These are phyloP conservation scores for Aurelia sp. DNA, from an alignment of 30 jellyfish, hydroid and myxozoan genomes.

Conservation along the genomic window DNA sequence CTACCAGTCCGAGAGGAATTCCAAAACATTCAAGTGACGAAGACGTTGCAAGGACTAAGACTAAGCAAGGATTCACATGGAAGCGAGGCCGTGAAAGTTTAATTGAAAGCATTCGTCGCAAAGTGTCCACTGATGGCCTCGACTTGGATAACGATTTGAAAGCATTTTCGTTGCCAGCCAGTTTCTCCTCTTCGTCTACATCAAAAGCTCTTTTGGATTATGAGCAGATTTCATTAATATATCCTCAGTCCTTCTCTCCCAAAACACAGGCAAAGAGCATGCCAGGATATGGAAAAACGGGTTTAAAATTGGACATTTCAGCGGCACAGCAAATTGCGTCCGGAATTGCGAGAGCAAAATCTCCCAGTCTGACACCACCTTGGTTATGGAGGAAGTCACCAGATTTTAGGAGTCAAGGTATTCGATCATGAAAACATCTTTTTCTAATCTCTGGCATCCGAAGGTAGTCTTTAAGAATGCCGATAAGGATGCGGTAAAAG, in stretches of 20 bases:
- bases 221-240: slow-evolving; percentile 38
- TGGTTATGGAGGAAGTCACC: too few species aligned
- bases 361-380: too few species aligned
- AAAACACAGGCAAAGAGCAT: not conserved
- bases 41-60: not conserved
- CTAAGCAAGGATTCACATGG: not conserved
- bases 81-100: slow-evolving; percentile 19
- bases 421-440: too few species aligned
- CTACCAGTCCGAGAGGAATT: too few species aligned
- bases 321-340: too few species aligned
- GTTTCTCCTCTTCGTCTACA: not conserved
- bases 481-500: too few species aligned
- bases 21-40: not conserved
- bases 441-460: too few species aligned
- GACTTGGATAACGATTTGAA: not conserved
- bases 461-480: too few species aligned
- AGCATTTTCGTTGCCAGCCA: slow-evolving; percentile 26
- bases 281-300: not conserved
- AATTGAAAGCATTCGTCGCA: slow-evolving; percentile 70
- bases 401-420: too few species aligned
- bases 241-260: slow-evolving; percentile 14
- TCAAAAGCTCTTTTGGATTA: slow-evolving; percentile 22
- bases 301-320: too few species aligned
- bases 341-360: too few species aligned
- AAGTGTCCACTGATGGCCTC: slow-evolving; percentile 15